These are phyloP conservation scores for Peromyscus aztecus DNA, from an alignment of 2,797 vertebrate species.

Conservation along the genomic window DNA sequence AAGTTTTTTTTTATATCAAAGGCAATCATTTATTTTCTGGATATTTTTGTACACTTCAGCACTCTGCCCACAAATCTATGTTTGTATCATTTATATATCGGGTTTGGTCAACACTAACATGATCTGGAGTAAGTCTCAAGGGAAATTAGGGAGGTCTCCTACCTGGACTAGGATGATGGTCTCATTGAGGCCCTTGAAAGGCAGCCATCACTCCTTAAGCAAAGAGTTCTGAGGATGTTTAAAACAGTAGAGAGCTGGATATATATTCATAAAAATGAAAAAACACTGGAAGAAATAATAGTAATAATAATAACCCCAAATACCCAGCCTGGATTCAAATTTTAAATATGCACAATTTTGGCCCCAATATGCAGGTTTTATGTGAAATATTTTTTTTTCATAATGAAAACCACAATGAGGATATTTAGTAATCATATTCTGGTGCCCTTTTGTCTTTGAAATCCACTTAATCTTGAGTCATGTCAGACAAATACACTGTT, in stretches of 20 bases:
- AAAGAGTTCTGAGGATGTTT: conserved; percentile 61
- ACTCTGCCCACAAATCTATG: conserved; percentile 80
- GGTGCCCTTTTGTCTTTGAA: conserved; percentile 44
- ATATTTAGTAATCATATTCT: conserved; percentile 58
- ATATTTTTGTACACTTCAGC: conserved; percentile 84
- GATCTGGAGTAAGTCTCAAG: conserved; percentile 66
- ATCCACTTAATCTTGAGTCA: conserved; percentile 61
- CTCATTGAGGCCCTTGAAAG: conserved; percentile 6
- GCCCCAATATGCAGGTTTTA: conserved; percentile 87
- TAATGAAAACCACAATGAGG: conserved; percentile 85
- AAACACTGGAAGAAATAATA: not conserved
- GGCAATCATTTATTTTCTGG: conserved; percentile 82
- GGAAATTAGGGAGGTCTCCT: conserved; percentile 47
- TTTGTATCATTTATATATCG: conserved; percentile 77
- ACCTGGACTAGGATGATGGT: conserved; percentile 50
- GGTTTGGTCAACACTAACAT: conserved; percentile 79
- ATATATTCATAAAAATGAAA: conserved; percentile 21
- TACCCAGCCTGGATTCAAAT: conserved; percentile 79
- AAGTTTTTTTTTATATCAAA: conserved; percentile 68
- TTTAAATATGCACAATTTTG: conserved; percentile 81
- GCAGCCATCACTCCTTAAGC: conserved; percentile 74
- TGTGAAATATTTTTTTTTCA: conserved; percentile 82
- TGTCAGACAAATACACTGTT: conserved; percentile 78
- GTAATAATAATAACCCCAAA: not conserved
- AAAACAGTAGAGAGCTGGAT: conserved; percentile 54